Evolutionary conservation across 2,797 vertebrate genomes (phyloP), one percentile per base, ranked within the genome.

Genomic region (Rhinogobio ventralis): DNA sequence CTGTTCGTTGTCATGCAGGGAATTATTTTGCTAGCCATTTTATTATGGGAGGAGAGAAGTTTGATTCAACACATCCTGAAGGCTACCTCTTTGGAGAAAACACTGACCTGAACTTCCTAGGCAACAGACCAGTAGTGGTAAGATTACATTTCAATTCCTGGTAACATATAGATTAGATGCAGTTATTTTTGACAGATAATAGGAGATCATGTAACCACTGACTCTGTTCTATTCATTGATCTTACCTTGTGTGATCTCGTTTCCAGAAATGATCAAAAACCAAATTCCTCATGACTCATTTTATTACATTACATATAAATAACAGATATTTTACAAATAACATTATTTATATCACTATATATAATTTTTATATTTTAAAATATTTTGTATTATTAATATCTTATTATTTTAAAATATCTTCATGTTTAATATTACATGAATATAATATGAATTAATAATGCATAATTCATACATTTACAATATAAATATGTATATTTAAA

Each of bases 21-120:
- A 99, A 96, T 92, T 99, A 99, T 92, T 99, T 99, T 51, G 98
- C 97, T 90, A 99, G 95, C 91, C 98, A 99, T 93, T 99, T 99
- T 94, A 99, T 99, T 89, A 99, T 99, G 98, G 98, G 98, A 33
- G 98, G 98, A 53, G 98, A 99, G 93, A 99, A 98, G 94, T 99
- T 99, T 88, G 98, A 99, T 90, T 99, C 97, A 46, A 96, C 97
- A 4, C 97, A 99, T 86, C 98, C 98, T 0, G 98, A 99, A 91
- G 98, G 98, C 33, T 99, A 99, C 93, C 96, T 99, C 86, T 99
- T 99, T 13, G 98, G 98, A 53, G 98, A 99, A 93, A 99, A 99
- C 95, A 98, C 97, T 2, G 98, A 99, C 91, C 97, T 99, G 89
- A 99, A 99, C 95, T 99, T 99, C 93, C 95, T 99, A 90, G 98